These are phyloP conservation scores for Philaethria dido DNA, from an alignment of 2,888 invertebrate species.

Conservation along the genomic window DNA sequence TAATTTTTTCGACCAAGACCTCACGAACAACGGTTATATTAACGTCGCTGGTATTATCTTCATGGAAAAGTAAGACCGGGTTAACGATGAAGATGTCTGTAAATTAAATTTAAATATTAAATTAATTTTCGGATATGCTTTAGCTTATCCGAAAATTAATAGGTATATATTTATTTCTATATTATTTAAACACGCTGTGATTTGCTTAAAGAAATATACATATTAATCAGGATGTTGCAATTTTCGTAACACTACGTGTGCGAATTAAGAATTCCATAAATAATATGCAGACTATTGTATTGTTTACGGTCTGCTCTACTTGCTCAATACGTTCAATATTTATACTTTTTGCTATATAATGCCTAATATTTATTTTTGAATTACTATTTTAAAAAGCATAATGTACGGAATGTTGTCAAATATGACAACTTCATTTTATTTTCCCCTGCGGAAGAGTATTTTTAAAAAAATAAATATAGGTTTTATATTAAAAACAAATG, in stretches of 20 bases:
- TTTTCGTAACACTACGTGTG: slow-evolving; percentile 31
- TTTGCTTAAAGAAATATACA: slow-evolving; percentile 28
- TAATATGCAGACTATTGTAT: slow-evolving; percentile 17
- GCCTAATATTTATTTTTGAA: background rate
- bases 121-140: background rate
- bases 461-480: too few species aligned
- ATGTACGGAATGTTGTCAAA: background rate
- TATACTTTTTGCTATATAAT: background rate
- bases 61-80: background rate
- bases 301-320: slow-evolving; percentile 27
- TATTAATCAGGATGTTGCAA: slow-evolving; percentile 38
- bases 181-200: background rate
- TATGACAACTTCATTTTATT: background rate
- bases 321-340: slow-evolving; percentile 5
- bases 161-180: background rate
- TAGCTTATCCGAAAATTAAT: background rate
- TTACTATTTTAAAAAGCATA: background rate
- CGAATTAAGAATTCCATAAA: slow-evolving; percentile 29
- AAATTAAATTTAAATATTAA: background rate
- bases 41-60: background rate
- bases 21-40: slow-evolving; percentile 28
- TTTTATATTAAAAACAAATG: too few species aligned
- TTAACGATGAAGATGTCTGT: background rate
- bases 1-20: background rate
- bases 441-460: too few species aligned